Evolutionary conservation across 35 echinoderm and acorn worm genomes (phyloP), one percentile per base, ranked within the genome.

Genomic region (Ophiothrix spiculata): DNA sequence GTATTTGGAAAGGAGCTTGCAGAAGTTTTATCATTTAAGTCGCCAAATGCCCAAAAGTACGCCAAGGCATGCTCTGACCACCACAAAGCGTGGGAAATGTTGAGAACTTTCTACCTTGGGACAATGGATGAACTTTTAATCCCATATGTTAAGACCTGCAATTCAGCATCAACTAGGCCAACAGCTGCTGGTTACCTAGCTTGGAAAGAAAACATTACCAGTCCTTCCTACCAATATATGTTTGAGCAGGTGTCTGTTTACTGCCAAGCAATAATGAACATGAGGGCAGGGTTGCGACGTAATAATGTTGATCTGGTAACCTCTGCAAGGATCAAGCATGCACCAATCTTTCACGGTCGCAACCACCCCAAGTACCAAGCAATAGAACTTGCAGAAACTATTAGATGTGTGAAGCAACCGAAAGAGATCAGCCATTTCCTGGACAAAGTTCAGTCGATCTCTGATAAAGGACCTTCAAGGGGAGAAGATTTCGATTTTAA

Each of bases 341-440:
- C 86, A 25, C 77, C 86, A 8, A 80, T 88, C 4, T 88, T 88
- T 80, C 86, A 88, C n/a, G 86, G 39, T 4, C 37, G 77, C 28
- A 88, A 88, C 35, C 86, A 88, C 40, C 77, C 75, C 14, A 88
- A 88, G 45, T 88, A 88, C 49, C 86, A 88, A 56, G 46, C 31
- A 15, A 84, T 84, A n/a, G 81, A 84, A 16, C 1, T 35, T 4
- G 33, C 25, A 75, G 74, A 75, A 28, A 75, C 74, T 75, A 31
- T 35, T 28, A 6, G 33, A 12, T 28, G 10, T 12, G 25, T 75
- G 10, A 75, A 8, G 4, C 25, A 35, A 28, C 74, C 25, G 11
- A 6, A 8, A 31, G 33, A 75, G n/a, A 28, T 75, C 8, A 8
- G 33, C 25, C 8, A 28, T 8, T 75, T 31, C n/a, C 29, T 75